Evolutionary conservation across 1,140 invertebrate species (phyloP), one percentile per base, ranked within the genome.

Genomic region (Aphidius gifuensis): DNA sequence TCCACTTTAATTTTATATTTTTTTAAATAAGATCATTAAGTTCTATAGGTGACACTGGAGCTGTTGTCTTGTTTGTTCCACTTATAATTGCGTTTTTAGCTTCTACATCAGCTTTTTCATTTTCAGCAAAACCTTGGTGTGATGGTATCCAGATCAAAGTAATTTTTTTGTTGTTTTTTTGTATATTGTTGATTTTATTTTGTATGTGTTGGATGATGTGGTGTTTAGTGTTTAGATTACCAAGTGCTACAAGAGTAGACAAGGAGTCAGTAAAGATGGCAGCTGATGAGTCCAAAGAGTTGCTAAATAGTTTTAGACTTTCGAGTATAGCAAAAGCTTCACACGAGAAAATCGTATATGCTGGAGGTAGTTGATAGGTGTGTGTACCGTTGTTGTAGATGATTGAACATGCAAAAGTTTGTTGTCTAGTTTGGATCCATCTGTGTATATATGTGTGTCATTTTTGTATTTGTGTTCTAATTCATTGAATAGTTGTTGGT

Each of bases 221-320:
- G 5, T 46, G 7, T 45, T 5, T 58, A 4, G 43, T n/a, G 45
- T 46, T 8, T 1, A 7, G 5, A 5, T 58, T 46, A 5, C n/a
- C 11, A 1, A 58, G 9, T 1, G 56, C 56, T 45, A 46, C 11
- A 3, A 58, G 2, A 4, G 5, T 46, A 9, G 43, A 46, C 23
- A 23, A 46, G 21, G 56, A 58, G 23, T 58, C 56, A 5, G 56
- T 58, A 39, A 46, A 47, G 5, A 58, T 58, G n/a, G 23, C 45
- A 1, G 38, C 21, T 38, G 4, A 23, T 44, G 4, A n/a, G 7
- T 45, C 5, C 9, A 9, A 44, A 9, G 43, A 44, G 43, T 50
- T 50, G 11, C 8, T 50, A 4, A 4, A 7, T 5, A 50, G 5
- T 50, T 50, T 7, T 7, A 50, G 49, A 3, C 11, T 23, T 21